Base-by-base conservation (phyloP, 2,888 invertebrate species). In the Caenorhabditis zanzibari region DNA sequence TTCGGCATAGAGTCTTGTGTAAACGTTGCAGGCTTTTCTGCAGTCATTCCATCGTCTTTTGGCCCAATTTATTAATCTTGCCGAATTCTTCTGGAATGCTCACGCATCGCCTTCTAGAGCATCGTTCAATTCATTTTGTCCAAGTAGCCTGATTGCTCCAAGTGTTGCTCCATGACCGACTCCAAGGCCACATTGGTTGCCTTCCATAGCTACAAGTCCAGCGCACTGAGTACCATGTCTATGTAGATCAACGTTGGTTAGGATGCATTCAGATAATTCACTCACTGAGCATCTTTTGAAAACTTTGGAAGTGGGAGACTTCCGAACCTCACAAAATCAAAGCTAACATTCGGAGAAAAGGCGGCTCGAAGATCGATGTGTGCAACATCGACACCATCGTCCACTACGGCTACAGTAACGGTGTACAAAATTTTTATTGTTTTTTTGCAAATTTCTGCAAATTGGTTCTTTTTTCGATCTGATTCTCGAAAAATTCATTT, bases 41-140 rank as follows among this genome's bases (percentile, higher is more conserved):
- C 95, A 0, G 96, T 96, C 91, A 96, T 96, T 2, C 97, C 97
- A 92, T 97, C 97, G 93, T 97, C 97, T 93, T 97, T 97, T 0
- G 97, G 97, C 97, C 97, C 97, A 98, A 0, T 96, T 97, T 24
- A 97, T 97, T 92, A 96, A 97, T n/a, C n/a, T 7, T n/a, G 94
- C 90, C 90, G 95, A 94, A 86, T 95, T 94, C 88, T 96, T 95
- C 22, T 95, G 95, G 92, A 95, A 95, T 2, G 95, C 95, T 82
- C 97, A 94, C 1, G 96, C 96, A 88, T 95, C 95, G 16, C 96
- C 96, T 93, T 97, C 97, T 41, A 96, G 94, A 32, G 95, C 94
- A 93, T 97, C 97, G 79, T 95, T 96, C 72, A 97, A 95, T 4
- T 44, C 14, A 12, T 79, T 77, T 83, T 97, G 95, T 69, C 96